Base-by-base conservation (phyloP, 2,888 invertebrate genomes). In the Conops quadrifasciatus region DNA sequence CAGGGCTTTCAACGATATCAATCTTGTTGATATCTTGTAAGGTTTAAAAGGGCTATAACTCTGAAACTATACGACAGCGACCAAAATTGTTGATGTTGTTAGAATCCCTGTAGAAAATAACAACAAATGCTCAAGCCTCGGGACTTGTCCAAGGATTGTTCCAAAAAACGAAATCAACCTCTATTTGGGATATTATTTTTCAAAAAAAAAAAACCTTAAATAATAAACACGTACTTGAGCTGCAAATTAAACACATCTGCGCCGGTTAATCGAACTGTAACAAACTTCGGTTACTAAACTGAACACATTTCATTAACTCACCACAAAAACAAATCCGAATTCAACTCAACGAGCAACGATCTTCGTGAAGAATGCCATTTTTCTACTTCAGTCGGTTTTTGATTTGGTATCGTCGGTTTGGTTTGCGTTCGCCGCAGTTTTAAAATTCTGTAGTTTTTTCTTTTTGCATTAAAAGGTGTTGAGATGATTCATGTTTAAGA, bases 341-440 rank as follows among this genome's bases (percentile, higher is more conserved):
- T 56, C 47, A 59, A 67, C 58, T 67, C 45, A 70, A 63, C 69
- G 63, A 70, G 63, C 16, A 28, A 56, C n/a, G 70, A 70, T 70
- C 70, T 65, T 65, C 59, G 59, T 65, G 19, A 45, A 69, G 64
- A 70, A 64, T 59, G 70, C 65, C 70, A 65, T 70, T 67, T 70
- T 70, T 28, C 64, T 70, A 26, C n/a, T 59, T 64, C 59, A 71
- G 68, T 72, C 72, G 36, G 65, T 69, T 72, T 65, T 51, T 68
- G 51, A 36, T 65, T 71, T 68, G 45, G 59, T 45, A 60, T 69
- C 65, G 67, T 59, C 64, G 58, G 64, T 67, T 71, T 30, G 47
- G 58, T 45, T 15, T 45, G 24, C 21, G 5, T 28, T 51, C 19
- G n/a, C 16, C n/a, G 62, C 62, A 60, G 19, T 13, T 43, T 36